A percentile compares a stretch with the other conserved stretches of the same genome.
Evolutionary conservation across 2,797 vertebrate species (phyloP).

Genomic region (Esox lucius): DNA sequence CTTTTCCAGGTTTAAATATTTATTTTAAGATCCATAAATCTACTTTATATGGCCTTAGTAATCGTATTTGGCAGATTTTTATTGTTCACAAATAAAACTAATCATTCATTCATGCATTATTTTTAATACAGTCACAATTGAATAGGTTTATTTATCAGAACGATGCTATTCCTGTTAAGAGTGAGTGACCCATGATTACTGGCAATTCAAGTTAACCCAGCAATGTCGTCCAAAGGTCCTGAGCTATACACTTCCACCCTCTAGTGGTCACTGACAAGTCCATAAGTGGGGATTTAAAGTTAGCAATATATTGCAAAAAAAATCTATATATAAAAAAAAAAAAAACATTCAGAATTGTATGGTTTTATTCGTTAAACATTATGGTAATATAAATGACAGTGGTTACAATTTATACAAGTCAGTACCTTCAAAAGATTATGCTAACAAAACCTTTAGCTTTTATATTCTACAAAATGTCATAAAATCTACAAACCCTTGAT

Average conservation of each 20-base stretch:
- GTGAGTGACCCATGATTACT: background rate
- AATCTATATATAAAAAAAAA: slow-evolving; percentile 15
- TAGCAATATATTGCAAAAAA: background rate
- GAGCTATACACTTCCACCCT: background rate
- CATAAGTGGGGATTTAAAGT: background rate
- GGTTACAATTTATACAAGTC: slow-evolving; percentile 69
- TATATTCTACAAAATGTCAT: slow-evolving; percentile 62
- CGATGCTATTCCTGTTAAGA: background rate
- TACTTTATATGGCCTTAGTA: slow-evolving; percentile 10
- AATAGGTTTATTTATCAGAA: background rate
- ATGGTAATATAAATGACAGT: slow-evolving; percentile 72
- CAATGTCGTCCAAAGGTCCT: background rate
- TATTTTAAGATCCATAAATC: too few relatives aligned
- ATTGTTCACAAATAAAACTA: slow-evolving; percentile 39
- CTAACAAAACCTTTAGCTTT: slow-evolving; percentile 45
- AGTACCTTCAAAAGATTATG: slow-evolving; percentile 66
- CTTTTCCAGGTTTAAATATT: too few relatives aligned
- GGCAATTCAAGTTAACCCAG: background rate
- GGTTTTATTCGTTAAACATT: slow-evolving; percentile 61
- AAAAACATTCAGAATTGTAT: slow-evolving; percentile 27
- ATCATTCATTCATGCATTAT: background rate
- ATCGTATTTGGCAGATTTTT: slow-evolving; percentile 57
- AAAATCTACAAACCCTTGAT: slow-evolving; percentile 61
- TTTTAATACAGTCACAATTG: background rate
- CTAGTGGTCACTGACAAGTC: slow-evolving; percentile 10